Evolutionary conservation across 2,113 vertebrate species (phyloP), one percentile per base, ranked within the genome.

Genomic region (Thunnus maccoyii): DNA sequence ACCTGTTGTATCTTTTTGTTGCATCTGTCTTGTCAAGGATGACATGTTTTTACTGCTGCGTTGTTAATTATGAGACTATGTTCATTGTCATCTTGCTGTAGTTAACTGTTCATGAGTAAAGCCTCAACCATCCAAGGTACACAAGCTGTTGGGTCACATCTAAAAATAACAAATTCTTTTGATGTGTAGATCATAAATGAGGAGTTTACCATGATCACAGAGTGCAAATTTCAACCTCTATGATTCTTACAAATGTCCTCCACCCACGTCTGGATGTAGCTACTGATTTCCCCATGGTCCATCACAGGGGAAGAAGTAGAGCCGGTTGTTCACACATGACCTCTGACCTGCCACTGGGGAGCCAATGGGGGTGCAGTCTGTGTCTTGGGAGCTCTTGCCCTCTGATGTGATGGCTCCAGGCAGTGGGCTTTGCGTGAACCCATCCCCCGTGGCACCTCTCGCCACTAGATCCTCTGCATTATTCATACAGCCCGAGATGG

Each of bases 391-490:
- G 90, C 73, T 76, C 82, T 85, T 90, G 92, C 83, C 91, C 92
- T 95, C 92, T 92, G 94, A 95, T 93, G 90, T 94, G 92, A 94
- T 94, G 94, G 94, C 94, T 95, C 65, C 84, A 94, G 94, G 94
- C 94, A 85, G 82, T 91, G 88, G 89, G 92, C 93, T 95, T 93
- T 94, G 89, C 89, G 70, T 88, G 87, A 91, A 91, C 87, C 88
- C 79, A 84, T 89, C 91, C 91, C 91, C 92, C 86, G 88, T 84
- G 89, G 89, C 87, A 93, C 88, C 86, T 44, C 89, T 93, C 72
- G 89, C 93, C 91, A 94, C 92, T 90, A 93, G 92, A 92, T 89
- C 88, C 82, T 76, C 77, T 92, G 86, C 93, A 95, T 95, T 94
- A 95, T 95, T 95, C 91, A 95, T 93, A 80, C 16, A 20, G 55